These are phyloP conservation scores for Latrodectus elegans DNA, from an alignment of 2,888 invertebrate genomes.

Conservation along the genomic window DNA sequence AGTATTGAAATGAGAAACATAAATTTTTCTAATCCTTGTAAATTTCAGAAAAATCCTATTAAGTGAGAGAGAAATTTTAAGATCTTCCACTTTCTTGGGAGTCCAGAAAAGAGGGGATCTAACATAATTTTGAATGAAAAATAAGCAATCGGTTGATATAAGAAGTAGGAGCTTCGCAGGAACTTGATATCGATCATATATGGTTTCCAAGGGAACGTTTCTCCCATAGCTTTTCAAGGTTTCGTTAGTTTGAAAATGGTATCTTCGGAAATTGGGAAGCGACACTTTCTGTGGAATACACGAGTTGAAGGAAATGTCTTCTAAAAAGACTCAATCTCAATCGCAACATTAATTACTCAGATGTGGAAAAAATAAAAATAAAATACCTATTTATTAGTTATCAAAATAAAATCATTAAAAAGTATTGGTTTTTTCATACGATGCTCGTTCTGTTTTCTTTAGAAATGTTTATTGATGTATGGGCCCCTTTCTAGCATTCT, in stretches of 20 bases:
- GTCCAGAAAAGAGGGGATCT: slow-evolving; percentile 46
- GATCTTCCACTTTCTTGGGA: background rate
- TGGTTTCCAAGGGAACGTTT: slow-evolving; percentile 65
- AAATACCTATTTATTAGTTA: too few species aligned
- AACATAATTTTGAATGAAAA: slow-evolving; percentile 56
- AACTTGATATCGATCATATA: slow-evolving; percentile 65
- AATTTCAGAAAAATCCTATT: slow-evolving; percentile 49
- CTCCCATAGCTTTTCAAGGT: slow-evolving; percentile 46
- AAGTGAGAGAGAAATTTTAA: slow-evolving; percentile 1
- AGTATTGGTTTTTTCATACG: background rate
- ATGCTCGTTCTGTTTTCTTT: too few species aligned
- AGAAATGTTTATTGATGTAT: too few species aligned
- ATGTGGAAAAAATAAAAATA: too few species aligned
- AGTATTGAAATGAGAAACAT: slow-evolving; percentile 6
- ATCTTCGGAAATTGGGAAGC: slow-evolving; percentile 50
- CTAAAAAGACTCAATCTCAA: too few species aligned
- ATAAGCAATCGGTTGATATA: slow-evolving; percentile 61
- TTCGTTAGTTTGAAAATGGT: slow-evolving; percentile 41
- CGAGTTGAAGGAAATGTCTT: too few species aligned
- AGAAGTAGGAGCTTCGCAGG: slow-evolving; percentile 54
- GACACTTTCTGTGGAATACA: too few species aligned
- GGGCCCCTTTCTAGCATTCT: too few species aligned
- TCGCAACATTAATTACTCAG: too few species aligned
- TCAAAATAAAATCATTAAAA: background rate
- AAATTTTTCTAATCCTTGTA: slow-evolving; percentile 18